Evolutionary conservation across 2,888 invertebrate genomes (phyloP).

Genomic region (Ctena decussata): DNA sequence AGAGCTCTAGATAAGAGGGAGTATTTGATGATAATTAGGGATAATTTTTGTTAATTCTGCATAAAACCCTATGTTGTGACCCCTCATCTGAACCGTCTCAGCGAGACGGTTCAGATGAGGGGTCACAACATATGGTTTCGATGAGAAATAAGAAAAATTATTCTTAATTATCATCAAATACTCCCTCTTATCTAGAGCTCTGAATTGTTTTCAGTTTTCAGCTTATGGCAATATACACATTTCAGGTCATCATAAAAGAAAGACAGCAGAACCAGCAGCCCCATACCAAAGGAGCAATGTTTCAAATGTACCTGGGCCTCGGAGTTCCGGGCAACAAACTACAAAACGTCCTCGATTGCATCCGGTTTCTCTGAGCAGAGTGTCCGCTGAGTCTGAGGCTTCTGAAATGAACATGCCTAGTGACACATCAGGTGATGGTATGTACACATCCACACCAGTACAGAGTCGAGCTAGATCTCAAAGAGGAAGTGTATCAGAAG

Average conservation of each 20-base stretch:
- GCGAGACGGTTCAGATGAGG: no score
- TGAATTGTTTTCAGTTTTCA: no score
- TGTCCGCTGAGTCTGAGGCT: neutral
- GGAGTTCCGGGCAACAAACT: neutral
- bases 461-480: neutral
- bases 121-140: no score
- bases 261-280: neutral
- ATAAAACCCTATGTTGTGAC: no score
- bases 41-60: no score
- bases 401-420: neutral
- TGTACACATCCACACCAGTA: neutral
- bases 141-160: no score
- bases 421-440: neutral
- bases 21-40: no score
- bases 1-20: no score
- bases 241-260: constrained; percentile 14
- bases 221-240: no score
- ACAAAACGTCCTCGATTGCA: constrained; percentile 5
- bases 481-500: neutral
- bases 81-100: no score
- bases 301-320: neutral
- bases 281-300: neutral
- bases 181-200: no score
- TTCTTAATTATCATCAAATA: no score
- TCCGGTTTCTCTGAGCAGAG: neutral